These are phyloP conservation scores for Schizotus pectinicornis DNA, from an alignment of 2,888 invertebrate genomes.

Conservation along the genomic window DNA sequence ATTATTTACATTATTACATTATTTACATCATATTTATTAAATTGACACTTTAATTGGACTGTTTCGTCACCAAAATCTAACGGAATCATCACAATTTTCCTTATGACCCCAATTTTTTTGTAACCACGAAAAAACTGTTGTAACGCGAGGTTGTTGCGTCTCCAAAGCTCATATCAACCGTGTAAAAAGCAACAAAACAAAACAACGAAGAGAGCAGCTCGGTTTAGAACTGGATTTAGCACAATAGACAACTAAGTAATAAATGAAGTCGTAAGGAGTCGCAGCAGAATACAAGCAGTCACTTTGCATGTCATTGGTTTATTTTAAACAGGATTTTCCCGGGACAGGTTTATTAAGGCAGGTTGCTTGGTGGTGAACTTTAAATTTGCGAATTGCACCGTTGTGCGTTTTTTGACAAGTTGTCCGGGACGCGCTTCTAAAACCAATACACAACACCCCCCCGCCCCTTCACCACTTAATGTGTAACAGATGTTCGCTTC, in stretches of 20 bases:
- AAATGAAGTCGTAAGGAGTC: slow-evolving; percentile 21
- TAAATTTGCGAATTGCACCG: slow-evolving; percentile 16
- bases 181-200: background rate
- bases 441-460: slow-evolving; percentile 10
- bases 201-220: background rate
- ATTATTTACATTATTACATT: slow-evolving; percentile 34
- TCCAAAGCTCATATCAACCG: background rate
- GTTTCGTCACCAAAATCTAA: slow-evolving; percentile 7
- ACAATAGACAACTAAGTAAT: slow-evolving; percentile 22
- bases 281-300: slow-evolving; percentile 16
- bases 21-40: slow-evolving; percentile 38
- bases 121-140: background rate
- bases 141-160: background rate
- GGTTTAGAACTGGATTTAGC: slow-evolving; percentile 16
- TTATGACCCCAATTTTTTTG: slow-evolving; percentile 8
- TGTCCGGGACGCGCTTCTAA: background rate
- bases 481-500: slow-evolving; percentile 25
- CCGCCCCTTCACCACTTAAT: slow-evolving; percentile 15
- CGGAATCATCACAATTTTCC: slow-evolving; percentile 21
- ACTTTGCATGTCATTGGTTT: slow-evolving; percentile 27
- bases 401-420: background rate
- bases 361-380: slow-evolving; percentile 11
- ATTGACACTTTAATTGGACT: slow-evolving; percentile 24
- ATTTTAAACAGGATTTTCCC: slow-evolving; percentile 25
- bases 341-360: slow-evolving; percentile 22